phyloP scores from a whole-genome alignment of 2,888 invertebrate species.

The Papilio demoleus region DNA sequence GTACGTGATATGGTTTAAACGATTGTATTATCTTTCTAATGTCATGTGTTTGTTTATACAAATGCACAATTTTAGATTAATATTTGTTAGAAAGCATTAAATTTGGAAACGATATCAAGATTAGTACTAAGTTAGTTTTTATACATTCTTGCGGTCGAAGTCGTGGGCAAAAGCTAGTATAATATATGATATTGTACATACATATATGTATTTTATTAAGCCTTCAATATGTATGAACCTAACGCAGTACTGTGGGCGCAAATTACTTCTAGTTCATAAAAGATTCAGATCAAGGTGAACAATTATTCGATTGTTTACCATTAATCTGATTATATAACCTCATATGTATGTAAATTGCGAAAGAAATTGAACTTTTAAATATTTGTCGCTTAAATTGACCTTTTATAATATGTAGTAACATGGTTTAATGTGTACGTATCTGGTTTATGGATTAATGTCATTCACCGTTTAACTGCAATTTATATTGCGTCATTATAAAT shows the following conservation, averaged over 20 bases:
- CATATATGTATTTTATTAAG: background rate
- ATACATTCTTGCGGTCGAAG: no score
- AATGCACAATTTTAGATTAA: no score
- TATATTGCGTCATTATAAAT: background rate
- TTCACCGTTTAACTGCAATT: slow-evolving; percentile 17
- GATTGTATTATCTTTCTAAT: no score
- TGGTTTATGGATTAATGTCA: slow-evolving; percentile 32
- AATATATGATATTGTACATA: no score
- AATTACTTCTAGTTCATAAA: slow-evolving; percentile 10
- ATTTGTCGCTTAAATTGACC: slow-evolving; percentile 34
- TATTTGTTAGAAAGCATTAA: no score
- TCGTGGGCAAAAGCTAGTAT: no score
- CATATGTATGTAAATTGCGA: slow-evolving; percentile 25
- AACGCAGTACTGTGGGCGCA: slow-evolving; percentile 7
- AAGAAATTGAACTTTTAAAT: slow-evolving; percentile 39
- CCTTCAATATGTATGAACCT: background rate
- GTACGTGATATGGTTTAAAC: no score
- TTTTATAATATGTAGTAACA: slow-evolving; percentile 27
- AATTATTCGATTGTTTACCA: slow-evolving; percentile 20
- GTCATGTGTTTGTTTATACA: no score
- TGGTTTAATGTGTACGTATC: slow-evolving; percentile 26
- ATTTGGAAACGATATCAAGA: no score
- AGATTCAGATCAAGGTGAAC: slow-evolving; percentile 25
- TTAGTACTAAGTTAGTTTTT: no score
- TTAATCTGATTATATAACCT: slow-evolving; percentile 22